Conservation (phyloP, 2,888 invertebrate species). For the Meliscaeva auricollis region DNA sequence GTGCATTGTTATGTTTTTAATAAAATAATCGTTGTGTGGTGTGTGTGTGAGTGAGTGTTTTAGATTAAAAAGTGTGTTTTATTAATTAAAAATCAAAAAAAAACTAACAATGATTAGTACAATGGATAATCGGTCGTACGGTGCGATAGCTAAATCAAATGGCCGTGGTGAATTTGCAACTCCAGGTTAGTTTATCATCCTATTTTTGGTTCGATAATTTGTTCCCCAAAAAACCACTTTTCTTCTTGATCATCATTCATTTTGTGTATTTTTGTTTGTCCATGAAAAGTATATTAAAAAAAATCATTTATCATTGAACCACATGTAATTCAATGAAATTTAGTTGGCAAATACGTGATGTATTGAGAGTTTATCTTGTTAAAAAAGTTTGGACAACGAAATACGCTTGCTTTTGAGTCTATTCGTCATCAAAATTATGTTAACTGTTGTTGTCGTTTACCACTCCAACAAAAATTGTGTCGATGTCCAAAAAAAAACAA, state of each 20-base stretch:
- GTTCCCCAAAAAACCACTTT: slow-evolving; percentile 6
- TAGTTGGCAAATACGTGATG: neutral
- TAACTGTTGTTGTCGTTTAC: slow-evolving; percentile 31
- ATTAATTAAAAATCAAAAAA: slow-evolving; percentile 17
- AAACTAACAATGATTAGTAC: slow-evolving; percentile 82
- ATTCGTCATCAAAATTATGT: slow-evolving; percentile 40
- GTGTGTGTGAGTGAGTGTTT: slow-evolving; percentile 38
- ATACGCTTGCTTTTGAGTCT: neutral
- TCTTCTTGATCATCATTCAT: neutral
- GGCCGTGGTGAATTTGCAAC: slow-evolving; percentile 83
- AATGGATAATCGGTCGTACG: slow-evolving; percentile 84
- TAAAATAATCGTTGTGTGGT: slow-evolving; percentile 36
- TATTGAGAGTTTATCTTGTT: neutral
- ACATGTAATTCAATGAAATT: neutral
- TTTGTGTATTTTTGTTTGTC: slow-evolving; percentile 14
- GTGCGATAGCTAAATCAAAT: slow-evolving; percentile 81
- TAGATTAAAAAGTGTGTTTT: slow-evolving; percentile 14
- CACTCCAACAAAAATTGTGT: slow-evolving; percentile 69
- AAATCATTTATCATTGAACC: neutral
- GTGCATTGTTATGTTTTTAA: slow-evolving; percentile 48
- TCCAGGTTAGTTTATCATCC: slow-evolving; percentile 82
- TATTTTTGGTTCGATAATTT: too few relatives aligned
- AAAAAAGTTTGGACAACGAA: neutral
- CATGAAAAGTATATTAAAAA: slow-evolving; percentile 6
- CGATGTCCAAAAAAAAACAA: slow-evolving; percentile 40